Evolutionary conservation across 2,797 vertebrate species (phyloP).

Genomic region (Mycteria americana): DNA sequence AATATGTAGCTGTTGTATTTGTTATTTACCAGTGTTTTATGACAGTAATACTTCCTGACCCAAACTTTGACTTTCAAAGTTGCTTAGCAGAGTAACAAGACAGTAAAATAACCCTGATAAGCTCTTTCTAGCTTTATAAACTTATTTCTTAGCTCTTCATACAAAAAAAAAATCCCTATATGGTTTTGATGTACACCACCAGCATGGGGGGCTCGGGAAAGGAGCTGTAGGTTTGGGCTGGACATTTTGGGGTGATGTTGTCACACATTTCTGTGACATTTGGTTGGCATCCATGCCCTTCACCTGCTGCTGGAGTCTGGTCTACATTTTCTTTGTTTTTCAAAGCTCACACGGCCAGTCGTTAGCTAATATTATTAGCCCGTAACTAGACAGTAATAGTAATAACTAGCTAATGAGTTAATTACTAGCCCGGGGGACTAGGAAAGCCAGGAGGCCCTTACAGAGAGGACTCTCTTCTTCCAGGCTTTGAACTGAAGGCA

Average conservation of each 20-base stretch:
- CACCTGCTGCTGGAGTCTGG: background rate
- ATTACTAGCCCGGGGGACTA: background rate
- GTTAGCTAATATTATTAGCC: background rate
- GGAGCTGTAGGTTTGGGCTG: background rate
- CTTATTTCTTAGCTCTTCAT: background rate
- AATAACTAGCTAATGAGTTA: background rate
- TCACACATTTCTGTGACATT: rapidly evolving
- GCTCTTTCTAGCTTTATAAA: background rate
- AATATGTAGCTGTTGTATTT: background rate
- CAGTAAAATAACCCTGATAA: background rate
- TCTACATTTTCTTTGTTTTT: background rate
- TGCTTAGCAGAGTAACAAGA: background rate
- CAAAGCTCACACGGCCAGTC: background rate
- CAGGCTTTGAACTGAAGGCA: background rate
- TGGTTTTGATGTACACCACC: background rate
- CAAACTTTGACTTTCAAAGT: background rate
- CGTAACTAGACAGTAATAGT: background rate
- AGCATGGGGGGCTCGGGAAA: background rate
- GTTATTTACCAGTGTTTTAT: background rate
- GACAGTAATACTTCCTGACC: background rate
- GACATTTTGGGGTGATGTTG: background rate
- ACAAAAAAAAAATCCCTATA: background rate
- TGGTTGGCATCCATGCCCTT: background rate
- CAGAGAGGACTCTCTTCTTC: background rate
- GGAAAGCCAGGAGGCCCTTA: background rate